Base-by-base conservation (phyloP, 1,140 invertebrate genomes). In the Tetranychus cinnabarinus region DNA sequence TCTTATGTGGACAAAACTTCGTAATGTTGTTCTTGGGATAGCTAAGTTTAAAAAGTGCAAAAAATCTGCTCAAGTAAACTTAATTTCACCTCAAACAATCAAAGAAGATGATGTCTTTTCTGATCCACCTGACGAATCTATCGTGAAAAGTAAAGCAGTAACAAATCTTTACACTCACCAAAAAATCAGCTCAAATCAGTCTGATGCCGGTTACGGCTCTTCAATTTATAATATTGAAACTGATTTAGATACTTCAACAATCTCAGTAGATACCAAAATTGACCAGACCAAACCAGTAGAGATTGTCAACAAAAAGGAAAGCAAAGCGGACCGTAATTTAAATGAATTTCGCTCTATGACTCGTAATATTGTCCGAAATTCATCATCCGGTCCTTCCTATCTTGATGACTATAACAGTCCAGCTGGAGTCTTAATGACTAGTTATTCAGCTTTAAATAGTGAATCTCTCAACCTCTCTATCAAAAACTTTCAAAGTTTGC, bases 1-100 rank as follows among this genome's bases (percentile, higher is more conserved):
- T 68, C 68, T 91, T 8, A 77, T 90, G 67, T 96, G 92, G 92
- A 90, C 86, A 70, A 92, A 92, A 73, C 74, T 96, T 31, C 81
- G 89, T 64, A 90, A 93, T 71, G 87, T 91, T 0, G 84, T 96
- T 23, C 74, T 87, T 59, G 90, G 86, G 3, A 85, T 89, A 2
- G 86, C 88, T n/a, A 77, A 88, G 64, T 75, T 77, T 61, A 62
- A 61, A 15, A 62, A 61, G 55, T 61, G 54, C 15, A 23, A 46
- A 2, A 12, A 59, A 58, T 13, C 33, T 36, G 50, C 50, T 52
- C n/a, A 33, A 52, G 12, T 2, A n/a, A 12, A n/a, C 23, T 31
- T 8, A 23, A 6, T 7, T 13, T 12, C n/a, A 1, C 2, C 13
- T 10, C 39, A 42, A 10, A 42, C 39, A 42, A 42, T 42, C 39